These are phyloP conservation scores for Triplophysa tibetana DNA, from an alignment of 2,113 vertebrate genomes.

Conservation along the genomic window DNA sequence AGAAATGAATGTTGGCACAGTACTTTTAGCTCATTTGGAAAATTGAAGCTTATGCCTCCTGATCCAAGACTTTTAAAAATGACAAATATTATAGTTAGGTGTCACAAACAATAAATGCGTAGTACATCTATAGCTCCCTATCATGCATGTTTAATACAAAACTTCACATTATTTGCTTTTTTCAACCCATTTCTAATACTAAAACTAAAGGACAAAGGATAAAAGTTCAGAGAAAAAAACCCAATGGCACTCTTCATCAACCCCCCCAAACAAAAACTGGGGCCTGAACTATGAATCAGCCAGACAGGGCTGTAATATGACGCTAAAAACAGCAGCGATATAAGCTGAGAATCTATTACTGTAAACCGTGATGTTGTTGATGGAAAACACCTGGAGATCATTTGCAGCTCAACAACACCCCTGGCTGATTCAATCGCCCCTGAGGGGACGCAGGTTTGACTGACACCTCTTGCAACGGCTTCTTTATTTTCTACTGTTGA, in stretches of 20 bases:
- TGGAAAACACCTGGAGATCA: conserved; percentile 65
- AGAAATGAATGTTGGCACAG: too few relatives aligned
- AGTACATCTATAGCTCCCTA: not conserved
- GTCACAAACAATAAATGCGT: too few relatives aligned
- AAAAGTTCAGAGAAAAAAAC: conserved; percentile 40
- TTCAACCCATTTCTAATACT: conserved; percentile 50
- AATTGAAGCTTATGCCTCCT: too few relatives aligned
- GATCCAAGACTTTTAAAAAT: too few relatives aligned
- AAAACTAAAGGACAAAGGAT: conserved; percentile 5
- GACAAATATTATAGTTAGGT: too few relatives aligned
- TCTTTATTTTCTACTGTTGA: not conserved
- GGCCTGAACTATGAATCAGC: conserved; percentile 62
- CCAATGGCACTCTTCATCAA: conserved; percentile 30
- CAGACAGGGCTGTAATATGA: conserved; percentile 49
- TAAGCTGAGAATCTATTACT: conserved; percentile 36
- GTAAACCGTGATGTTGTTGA: conserved; percentile 52
- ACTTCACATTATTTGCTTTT: conserved; percentile 48
- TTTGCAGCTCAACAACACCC: conserved; percentile 18
- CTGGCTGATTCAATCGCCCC: conserved; percentile 28
- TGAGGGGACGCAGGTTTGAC: not conserved
- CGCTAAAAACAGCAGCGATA: conserved; percentile 49
- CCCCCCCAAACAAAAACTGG: not conserved
- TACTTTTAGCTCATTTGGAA: too few relatives aligned
- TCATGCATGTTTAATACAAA: conserved; percentile 54
- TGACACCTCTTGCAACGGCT: conserved; percentile 10